A percentile compares a stretch with the other conserved stretches of the same genome.
Conservation (phyloP, 2,888 invertebrate genomes). For the Spodoptera picta region DNA sequence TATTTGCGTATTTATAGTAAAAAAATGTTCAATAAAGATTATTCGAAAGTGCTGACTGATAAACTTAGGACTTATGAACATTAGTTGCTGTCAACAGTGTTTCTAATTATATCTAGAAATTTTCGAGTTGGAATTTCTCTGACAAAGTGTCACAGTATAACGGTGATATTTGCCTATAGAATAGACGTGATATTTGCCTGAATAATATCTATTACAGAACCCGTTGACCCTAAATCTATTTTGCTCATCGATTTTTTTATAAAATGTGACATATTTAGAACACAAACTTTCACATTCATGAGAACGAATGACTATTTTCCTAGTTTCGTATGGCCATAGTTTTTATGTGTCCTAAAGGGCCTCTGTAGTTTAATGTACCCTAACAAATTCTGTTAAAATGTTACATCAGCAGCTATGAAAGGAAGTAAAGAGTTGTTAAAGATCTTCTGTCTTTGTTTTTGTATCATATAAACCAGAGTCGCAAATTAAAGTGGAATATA, state of each 20-base stretch:
- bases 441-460: not conserved
- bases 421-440: not conserved
- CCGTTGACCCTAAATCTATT: not conserved
- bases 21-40: no score
- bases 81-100: no score
- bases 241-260: not conserved
- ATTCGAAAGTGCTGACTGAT: no score
- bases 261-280: not conserved
- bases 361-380: slow-evolving; percentile 30
- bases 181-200: no score
- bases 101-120: no score
- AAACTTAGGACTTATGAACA: no score
- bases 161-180: no score
- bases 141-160: no score
- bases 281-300: not conserved
- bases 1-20: no score
- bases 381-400: slow-evolving; percentile 24
- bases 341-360: slow-evolving; percentile 18
- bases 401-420: slow-evolving; percentile 8
- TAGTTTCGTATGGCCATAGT: slow-evolving; percentile 6
- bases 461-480: not conserved
- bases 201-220: no score
- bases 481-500: no score
- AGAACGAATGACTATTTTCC: slow-evolving; percentile 6
- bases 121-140: no score